Base-by-base conservation (phyloP, 2,888 invertebrate species). In the Torymus aiolomorphi region DNA sequence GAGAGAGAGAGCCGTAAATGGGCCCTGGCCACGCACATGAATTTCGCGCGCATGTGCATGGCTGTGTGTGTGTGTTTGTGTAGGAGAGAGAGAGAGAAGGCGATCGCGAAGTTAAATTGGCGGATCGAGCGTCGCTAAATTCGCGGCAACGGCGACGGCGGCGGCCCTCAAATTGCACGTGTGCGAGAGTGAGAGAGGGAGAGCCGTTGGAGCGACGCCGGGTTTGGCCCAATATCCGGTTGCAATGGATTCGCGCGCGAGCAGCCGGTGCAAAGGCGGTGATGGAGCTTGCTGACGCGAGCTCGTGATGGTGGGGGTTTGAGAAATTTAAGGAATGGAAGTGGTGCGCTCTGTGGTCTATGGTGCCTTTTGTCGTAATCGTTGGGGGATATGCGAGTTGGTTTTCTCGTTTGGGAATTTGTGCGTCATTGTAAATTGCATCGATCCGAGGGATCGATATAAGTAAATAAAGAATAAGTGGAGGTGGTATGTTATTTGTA, bases 11-110 rank as follows among this genome's bases (percentile, higher is more conserved):
- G 85, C 84, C 84, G 87, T 84, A 85, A 87, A 87, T 87, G 87
- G 84, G 83, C 82, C 83, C 84, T 82, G 84, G 80, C 87, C 87
- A 87, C 86, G 87, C 87, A 87, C 59, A 52, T 83, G 82, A 82
- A 83, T 62, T 24, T 54, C 73, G 16, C 14, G 59, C 20, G 63
- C n/a, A 14, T 13, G 56, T 18, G 1, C 10, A 61, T 57, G 4
- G 16, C 24, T 31, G 42, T 14, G 61, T 12, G 49, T 20, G 51
- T n/a, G 11, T 51, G 71, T 51, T n/a, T 61, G 4, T n/a, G 59
- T 31, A 31, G 24, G 24, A 24, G 24, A 24, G 24, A 24, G 24
- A 18, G 73, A 5, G 66, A 16, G 59, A 73, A 76, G 73, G 56
- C 67, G 80, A 82, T 82, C 80, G 72, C 66, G 24, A 78, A 80